These are phyloP conservation scores for Asbolus verrucosus DNA, from an alignment of 1,140 invertebrate species.

Conservation along the genomic window DNA sequence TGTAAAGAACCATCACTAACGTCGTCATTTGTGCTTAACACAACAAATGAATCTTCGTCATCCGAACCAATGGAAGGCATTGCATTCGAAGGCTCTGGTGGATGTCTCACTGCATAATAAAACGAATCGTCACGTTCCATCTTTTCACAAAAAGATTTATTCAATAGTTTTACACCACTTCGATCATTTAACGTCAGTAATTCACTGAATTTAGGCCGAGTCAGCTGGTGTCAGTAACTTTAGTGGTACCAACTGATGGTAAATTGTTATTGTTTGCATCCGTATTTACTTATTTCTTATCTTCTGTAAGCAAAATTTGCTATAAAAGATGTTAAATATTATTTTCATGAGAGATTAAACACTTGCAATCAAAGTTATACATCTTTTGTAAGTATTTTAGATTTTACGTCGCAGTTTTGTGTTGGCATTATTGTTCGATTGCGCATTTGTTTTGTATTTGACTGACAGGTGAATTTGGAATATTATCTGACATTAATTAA, in stretches of 20 bases:
- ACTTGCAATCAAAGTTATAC: too few species aligned
- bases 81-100: neutral
- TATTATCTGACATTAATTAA: slow-evolving; percentile 5
- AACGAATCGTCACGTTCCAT: slow-evolving; percentile 5
- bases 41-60: slow-evolving; percentile 21
- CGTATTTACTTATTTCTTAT: too few species aligned
- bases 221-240: too few species aligned
- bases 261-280: too few species aligned
- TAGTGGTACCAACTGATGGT: too few species aligned
- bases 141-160: neutral
- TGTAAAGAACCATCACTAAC: too few species aligned
- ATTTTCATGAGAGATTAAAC: too few species aligned
- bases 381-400: too few species aligned
- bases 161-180: neutral
- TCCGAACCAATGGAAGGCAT: neutral
- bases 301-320: too few species aligned
- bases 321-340: too few species aligned
- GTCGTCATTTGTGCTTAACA: too few species aligned
- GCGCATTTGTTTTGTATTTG: slow-evolving; percentile 17
- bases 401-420: neutral
- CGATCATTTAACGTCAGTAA: neutral
- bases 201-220: too few species aligned
- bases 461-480: slow-evolving; percentile 11
- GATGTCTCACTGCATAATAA: neutral
- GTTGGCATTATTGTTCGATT: neutral